phyloP scores from a whole-genome alignment of 1,140 invertebrate genomes.

The Drosophila lowei region DNA sequence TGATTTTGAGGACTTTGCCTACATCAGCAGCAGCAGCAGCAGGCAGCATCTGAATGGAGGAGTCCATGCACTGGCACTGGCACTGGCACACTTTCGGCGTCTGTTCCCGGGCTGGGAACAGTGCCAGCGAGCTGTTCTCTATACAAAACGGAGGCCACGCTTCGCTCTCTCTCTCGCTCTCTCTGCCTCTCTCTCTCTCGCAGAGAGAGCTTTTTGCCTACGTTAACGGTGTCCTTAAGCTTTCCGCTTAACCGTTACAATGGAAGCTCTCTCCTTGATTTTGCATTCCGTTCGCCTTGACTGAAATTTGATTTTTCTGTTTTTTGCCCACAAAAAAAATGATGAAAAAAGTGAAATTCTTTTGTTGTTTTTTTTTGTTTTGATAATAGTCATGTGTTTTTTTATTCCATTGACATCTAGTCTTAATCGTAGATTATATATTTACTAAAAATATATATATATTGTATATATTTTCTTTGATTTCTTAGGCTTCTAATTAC shows the following conservation, averaged over 20 bases:
- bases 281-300: background rate
- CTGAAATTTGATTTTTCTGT: slow-evolving; percentile 23
- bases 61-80: slow-evolving; percentile 11
- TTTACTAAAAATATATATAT: slow-evolving; percentile 68
- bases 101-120: slow-evolving; percentile 51
- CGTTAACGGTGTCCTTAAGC: slow-evolving; percentile 52
- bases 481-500: slow-evolving; percentile 55
- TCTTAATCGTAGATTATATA: slow-evolving; percentile 53
- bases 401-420: slow-evolving; percentile 72
- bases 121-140: slow-evolving; percentile 20
- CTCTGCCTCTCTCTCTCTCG: background rate
- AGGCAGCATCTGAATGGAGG: background rate
- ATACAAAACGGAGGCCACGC: slow-evolving; percentile 38
- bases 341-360: background rate
- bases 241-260: slow-evolving; percentile 44
- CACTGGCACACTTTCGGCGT: slow-evolving; percentile 23
- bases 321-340: background rate
- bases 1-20: slow-evolving; percentile 75
- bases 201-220: slow-evolving; percentile 46
- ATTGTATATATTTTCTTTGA: slow-evolving; percentile 7
- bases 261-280: slow-evolving; percentile 19
- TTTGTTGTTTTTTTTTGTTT: slow-evolving; percentile 7
- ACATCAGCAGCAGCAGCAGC: slow-evolving; percentile 54
- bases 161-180: background rate
- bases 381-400: slow-evolving; percentile 37